Evolutionary conservation across 1,140 invertebrate species (phyloP).

Genomic region (Diabrotica virgifera): DNA sequence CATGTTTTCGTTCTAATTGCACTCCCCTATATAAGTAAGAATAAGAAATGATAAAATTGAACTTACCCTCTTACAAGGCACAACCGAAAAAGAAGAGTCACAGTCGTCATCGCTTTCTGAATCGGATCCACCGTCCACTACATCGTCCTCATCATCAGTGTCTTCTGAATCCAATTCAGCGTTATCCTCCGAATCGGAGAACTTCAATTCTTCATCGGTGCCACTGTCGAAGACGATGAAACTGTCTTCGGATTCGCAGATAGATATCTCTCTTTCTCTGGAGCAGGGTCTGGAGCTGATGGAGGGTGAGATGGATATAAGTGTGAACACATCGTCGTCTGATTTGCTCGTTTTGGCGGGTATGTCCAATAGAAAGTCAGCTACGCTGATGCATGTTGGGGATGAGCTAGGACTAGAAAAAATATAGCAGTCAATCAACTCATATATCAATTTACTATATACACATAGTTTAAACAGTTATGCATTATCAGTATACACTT

Average conservation of each 20-base stretch:
- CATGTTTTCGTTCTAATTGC: no score
- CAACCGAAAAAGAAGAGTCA: conserved; percentile 5
- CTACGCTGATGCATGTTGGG: background rate
- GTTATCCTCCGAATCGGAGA: conserved; percentile 16
- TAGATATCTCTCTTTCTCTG: conserved; percentile 24
- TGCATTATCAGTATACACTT: no score
- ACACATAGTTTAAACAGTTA: no score
- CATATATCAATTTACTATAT: no score
- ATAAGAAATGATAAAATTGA: background rate
- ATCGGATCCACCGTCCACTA: conserved; percentile 8
- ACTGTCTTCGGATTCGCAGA: conserved; percentile 38
- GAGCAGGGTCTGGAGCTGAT: background rate
- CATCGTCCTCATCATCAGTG: conserved; percentile 22
- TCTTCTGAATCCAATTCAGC: conserved; percentile 13
- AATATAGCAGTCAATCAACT: no score
- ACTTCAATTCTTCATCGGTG: conserved; percentile 16
- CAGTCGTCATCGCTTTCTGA: conserved; percentile 23
- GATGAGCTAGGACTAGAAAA: background rate
- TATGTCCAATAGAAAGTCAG: background rate
- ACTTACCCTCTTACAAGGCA: conserved; percentile 23
- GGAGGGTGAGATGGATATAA: conserved; percentile 10
- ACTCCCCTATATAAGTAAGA: no score
- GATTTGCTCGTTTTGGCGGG: conserved; percentile 3
- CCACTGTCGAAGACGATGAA: conserved; percentile 36
- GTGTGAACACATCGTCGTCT: conserved; percentile 11